Conservation (phyloP, 2,797 vertebrate species). For the Galagoides demidoff region DNA sequence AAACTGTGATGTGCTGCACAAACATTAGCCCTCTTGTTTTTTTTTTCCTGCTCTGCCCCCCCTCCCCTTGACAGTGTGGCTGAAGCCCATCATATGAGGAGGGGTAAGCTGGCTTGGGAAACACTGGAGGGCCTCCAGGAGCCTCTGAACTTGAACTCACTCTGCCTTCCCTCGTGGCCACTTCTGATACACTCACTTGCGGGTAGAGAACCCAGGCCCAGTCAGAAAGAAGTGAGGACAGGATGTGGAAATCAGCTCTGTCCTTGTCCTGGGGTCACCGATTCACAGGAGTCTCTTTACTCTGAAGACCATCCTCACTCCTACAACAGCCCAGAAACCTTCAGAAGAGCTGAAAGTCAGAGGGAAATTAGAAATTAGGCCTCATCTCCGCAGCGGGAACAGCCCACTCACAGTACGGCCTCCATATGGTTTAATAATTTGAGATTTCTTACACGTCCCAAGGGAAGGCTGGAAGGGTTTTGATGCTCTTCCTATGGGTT, state of each 20-base stretch:
- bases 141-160: neutral
- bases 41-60: neutral
- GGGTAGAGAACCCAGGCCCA: neutral
- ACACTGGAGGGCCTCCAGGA: neutral
- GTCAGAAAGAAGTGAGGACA: neutral
- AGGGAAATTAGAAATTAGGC: slow-evolving; percentile 58
- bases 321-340: neutral
- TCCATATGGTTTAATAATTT: slow-evolving; percentile 81
- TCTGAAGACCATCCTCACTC: neutral
- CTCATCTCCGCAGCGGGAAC: neutral
- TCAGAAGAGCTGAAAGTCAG: slow-evolving; percentile 45
- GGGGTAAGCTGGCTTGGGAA: neutral
- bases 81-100: neutral
- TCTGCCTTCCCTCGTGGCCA: neutral
- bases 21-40: neutral
- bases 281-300: neutral
- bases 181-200: neutral
- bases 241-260: neutral
- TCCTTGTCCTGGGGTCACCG: neutral
- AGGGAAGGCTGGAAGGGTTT: slow-evolving; percentile 75
- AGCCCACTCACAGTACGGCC: slow-evolving; percentile 47
- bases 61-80: neutral
- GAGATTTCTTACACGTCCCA: slow-evolving; percentile 79
- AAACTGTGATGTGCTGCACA: neutral
- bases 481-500: slow-evolving; percentile 75